Base-by-base conservation (phyloP, 2,888 invertebrate species). In the Drosophila limbata region DNA sequence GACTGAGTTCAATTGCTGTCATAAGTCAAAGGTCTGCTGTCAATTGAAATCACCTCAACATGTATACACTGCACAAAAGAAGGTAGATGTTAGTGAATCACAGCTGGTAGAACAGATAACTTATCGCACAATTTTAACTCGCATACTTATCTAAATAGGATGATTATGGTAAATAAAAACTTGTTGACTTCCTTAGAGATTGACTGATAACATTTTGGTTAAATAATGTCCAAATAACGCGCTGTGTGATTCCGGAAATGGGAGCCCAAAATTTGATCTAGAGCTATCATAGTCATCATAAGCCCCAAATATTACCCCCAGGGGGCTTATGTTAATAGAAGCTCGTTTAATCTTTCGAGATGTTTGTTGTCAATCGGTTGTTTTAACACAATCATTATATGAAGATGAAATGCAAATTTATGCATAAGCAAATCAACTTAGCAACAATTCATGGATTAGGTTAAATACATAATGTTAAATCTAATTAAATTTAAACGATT, bases 11-110 rank as follows among this genome's bases (percentile, higher is more conserved):
- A 66, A 78, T 75, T 59, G 68, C 63, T 78, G 65, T 51, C 81
- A 69, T 59, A 65, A 74, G 72, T 73, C 74, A 56, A 59, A 47
- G 51, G 66, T 57, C 78, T 62, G 44, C 42, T 62, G 40, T 61
- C 56, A 65, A 61, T 48, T 62, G 40, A 70, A 57, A 61, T 25
- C 45, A 31, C 60, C 21, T 28, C 45, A 42, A n/a, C n/a, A 21
- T 42, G 10, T 42, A 17, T 59, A 17, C 60, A 61, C 68, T 73
- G 57, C 13, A 4, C 44, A 21, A 59, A 59, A 55, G 25, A 10
- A 6, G n/a, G 37, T 45, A 11, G 0, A 9, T 19, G 11, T 4
- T 11, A 4, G 9, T 62, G 53, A 62, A 4, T 59, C 73, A 71
- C 19, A 21, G 8, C 1, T 6, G 21, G 17, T 17, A n/a, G 9